These are phyloP conservation scores for Pygoscelis adeliae DNA, from an alignment of 2,113 vertebrate species.

Conservation along the genomic window DNA sequence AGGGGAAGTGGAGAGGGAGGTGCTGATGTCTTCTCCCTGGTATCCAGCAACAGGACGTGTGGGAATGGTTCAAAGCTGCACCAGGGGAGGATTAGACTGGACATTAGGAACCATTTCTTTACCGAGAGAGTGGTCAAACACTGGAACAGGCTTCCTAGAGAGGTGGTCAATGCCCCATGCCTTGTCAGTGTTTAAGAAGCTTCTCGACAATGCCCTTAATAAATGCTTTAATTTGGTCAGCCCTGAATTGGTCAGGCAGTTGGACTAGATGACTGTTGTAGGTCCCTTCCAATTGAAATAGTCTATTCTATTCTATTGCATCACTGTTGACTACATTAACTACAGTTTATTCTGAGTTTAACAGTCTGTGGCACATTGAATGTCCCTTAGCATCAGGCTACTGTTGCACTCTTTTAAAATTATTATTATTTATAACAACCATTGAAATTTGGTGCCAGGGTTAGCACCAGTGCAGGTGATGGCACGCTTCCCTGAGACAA, in stretches of 20 bases:
- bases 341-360: neutral
- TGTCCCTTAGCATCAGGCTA: neutral
- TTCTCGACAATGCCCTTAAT: neutral
- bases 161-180: neutral
- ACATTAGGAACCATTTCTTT: neutral
- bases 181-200: neutral
- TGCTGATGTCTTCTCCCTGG: neutral
- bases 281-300: neutral
- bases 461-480: neutral
- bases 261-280: neutral
- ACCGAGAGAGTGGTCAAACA: neutral
- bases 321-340: neutral
- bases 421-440: neutral
- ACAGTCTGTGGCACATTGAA: neutral
- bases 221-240: neutral
- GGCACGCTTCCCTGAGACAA: neutral
- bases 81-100: neutral
- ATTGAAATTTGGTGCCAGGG: neutral
- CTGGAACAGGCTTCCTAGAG: neutral
- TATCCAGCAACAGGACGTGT: fast-evolving
- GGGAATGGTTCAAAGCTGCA: neutral
- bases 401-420: neutral
- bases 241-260: neutral
- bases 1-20: neutral
- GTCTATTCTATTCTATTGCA: neutral